Evolutionary conservation across 1,140 invertebrate genomes (phyloP).

Genomic region (Bombus superbus): DNA sequence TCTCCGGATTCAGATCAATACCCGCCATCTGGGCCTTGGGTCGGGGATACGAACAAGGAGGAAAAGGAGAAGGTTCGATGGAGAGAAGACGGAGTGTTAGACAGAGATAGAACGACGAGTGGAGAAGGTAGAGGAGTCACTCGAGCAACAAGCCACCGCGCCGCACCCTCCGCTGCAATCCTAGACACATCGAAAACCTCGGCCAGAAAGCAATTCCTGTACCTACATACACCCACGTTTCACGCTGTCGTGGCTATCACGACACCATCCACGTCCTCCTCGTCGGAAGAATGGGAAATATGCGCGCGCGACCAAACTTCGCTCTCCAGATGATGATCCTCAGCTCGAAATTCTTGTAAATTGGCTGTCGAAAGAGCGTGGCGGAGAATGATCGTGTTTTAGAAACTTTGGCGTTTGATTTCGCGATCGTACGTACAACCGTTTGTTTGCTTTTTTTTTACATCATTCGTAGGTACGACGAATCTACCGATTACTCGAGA

Average conservation of each 20-base stretch:
- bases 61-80: conserved; percentile 54
- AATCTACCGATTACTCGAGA: no score
- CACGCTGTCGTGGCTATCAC: conserved; percentile 51
- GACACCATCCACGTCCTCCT: neutral
- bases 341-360: neutral
- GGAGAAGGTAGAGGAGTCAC: conserved; percentile 74
- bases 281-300: neutral
- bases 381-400: neutral
- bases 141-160: conserved; percentile 79
- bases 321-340: neutral
- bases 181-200: conserved; percentile 69
- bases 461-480: no score
- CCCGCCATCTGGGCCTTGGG: conserved; percentile 77
- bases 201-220: conserved; percentile 66
- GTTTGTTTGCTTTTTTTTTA: no score
- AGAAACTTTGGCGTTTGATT: neutral
- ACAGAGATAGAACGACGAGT: conserved; percentile 27
- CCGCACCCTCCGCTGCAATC: conserved; percentile 73
- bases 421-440: no score
- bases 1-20: conserved; percentile 82
- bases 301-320: neutral
- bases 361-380: no score
- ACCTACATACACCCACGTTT: conserved; percentile 61
- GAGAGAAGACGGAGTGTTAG: conserved; percentile 44
- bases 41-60: conserved; percentile 67